Percentiles rank a stretch among this genome's conserved stretches.
These are phyloP conservation scores for Hyla sarda DNA, from an alignment of 2,113 vertebrate species.

Conservation along the genomic window DNA sequence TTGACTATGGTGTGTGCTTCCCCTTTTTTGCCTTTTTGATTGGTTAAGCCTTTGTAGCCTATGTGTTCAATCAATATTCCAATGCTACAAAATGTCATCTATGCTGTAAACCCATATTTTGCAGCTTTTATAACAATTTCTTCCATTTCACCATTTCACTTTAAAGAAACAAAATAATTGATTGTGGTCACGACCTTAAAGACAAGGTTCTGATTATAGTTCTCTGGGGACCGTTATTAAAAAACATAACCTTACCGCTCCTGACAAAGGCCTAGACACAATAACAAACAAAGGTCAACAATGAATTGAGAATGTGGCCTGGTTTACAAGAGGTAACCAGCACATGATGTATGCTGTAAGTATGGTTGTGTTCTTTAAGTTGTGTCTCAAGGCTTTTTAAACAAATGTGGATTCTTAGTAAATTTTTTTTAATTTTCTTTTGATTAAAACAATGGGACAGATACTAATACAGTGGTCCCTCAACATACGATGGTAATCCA, in stretches of 20 bases:
- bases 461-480: no score
- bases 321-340: not conserved
- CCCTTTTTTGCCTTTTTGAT: no score
- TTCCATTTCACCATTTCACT: not conserved
- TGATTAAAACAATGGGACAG: conserved; percentile 8
- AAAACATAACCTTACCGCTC: not conserved
- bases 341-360: not conserved
- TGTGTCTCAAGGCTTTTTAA: no score
- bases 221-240: not conserved
- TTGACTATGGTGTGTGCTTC: no score
- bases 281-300: conserved; percentile 14
- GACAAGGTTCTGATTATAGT: not conserved
- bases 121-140: not conserved
- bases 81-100: not conserved
- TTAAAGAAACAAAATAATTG: not conserved
- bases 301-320: not conserved
- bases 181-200: conserved; percentile 21
- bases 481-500: no score
- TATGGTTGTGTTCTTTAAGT: not conserved
- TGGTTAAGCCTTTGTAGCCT: no score
- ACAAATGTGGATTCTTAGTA: no score
- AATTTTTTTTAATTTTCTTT: not conserved
- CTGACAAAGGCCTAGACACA: not conserved
- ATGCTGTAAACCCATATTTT: not conserved
- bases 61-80: not conserved